Evolutionary conservation across 23 tunicate genomes (phyloP), one percentile per base, ranked within the genome.

Genomic region (Styela plicata): DNA sequence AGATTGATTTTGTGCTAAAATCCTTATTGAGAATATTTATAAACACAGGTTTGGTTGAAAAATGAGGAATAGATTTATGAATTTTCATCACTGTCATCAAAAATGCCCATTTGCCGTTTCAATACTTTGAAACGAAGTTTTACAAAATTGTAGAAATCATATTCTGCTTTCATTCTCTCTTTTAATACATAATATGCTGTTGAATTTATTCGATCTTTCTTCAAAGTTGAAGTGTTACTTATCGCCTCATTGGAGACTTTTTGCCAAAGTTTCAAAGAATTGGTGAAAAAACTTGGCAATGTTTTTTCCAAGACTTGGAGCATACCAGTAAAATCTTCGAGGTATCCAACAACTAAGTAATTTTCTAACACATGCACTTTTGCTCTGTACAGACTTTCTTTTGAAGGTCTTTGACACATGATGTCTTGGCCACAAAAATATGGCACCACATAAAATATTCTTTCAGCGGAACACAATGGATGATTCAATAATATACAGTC

Each of bases 341-440:
- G 63, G 33, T 91, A 34, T 16, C 99, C 99, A 57, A 95, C 96
- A 3, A 79, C 84, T 26, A 95, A 81, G 73, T 83, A 95, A 33
- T 84, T 84, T 26, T 89, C 91, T 19, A 89, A 24, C 17, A 95
- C 63, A 84, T 90, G 89, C 18, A 62, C 76, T 74, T 95, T 95
- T 23, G 99, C 99, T 66, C 91, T 83, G 31, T 67, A 33, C 34
- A 95, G 33, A 33, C 88, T 85, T 64, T 90, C 92, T 24, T 36
- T 31, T 13, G 82, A 63, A 7, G 99, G 99, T 2, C 64, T 30
- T n/a, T 79, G 68, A 73, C 99, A 95, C 63, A 85, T 35, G 1
- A 69, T 22, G 10, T 76, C 86, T 69, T 95, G 96, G 0, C 99
- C 99, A 87, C 99, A 95, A 71, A 95, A 95, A 57, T 95, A 95